Percentiles rank a stretch among this genome's conserved stretches.
Conservation (phyloP, 2,113 vertebrate species). For the Eretmochelys imbricata region DNA sequence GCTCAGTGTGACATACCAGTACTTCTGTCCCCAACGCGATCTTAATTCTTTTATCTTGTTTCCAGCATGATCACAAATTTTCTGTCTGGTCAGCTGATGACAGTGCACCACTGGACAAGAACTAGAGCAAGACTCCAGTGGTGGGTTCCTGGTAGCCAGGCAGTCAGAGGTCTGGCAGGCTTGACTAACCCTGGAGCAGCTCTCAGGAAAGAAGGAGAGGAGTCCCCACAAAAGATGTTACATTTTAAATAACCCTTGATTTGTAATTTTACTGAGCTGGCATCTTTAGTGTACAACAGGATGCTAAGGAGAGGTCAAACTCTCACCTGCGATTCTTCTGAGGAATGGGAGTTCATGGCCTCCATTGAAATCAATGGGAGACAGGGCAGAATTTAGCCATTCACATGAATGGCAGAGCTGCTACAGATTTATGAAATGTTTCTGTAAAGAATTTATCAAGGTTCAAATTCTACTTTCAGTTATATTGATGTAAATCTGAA, state of each 20-base stretch:
- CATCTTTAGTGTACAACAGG: neutral
- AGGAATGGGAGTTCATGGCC: neutral
- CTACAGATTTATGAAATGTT: neutral
- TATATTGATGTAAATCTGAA: neutral
- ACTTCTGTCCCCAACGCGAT: no score
- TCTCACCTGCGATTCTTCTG: neutral
- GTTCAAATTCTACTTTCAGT: neutral
- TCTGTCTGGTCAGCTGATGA: no score
- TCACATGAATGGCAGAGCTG: neutral
- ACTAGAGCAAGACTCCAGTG: no score
- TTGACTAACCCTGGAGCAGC: neutral
- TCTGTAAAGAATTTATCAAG: constrained; percentile 4
- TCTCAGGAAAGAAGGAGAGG: neutral
- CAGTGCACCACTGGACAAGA: no score
- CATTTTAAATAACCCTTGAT: no score
- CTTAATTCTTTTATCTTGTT: no score
- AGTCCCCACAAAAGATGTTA: neutral
- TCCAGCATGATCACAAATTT: no score
- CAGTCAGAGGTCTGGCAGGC: neutral
- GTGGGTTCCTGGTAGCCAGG: neutral
- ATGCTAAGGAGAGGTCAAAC: neutral
- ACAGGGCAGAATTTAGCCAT: neutral
- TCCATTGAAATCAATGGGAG: neutral
- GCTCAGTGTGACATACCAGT: no score
- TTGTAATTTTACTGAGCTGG: neutral